Evolutionary conservation across 2,113 vertebrate species (phyloP), one percentile per base, ranked within the genome.

Genomic region (Notarius quadriscutis): DNA sequence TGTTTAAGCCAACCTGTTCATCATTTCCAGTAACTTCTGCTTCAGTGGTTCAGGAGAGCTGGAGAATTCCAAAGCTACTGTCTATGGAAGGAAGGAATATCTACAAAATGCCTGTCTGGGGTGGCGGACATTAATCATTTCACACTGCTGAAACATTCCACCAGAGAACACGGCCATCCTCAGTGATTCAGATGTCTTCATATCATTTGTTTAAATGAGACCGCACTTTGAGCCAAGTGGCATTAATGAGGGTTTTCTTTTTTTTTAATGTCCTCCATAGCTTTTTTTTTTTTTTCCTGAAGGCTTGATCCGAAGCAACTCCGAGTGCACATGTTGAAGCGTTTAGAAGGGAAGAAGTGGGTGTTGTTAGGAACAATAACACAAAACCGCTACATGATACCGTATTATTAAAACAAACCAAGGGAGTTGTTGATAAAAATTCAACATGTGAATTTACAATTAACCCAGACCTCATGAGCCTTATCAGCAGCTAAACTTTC

Each of bases 241-340:
- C 91, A 81, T 94, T 93, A 93, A 92, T 77, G 74, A 77, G 48
- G 20, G 7, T 27, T 27, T 18, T 58, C 18, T 58, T 58, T 74
- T 58, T 74, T 50, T 50, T 20, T 75, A 20, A 75, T 25, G 20
- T 75, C 12, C 74, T 48, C 18, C 30, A 4, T 18, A 34, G 69
- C 7, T 71, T 15, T 34, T 20, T 41, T 1, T 41, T 72, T 75
- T 75, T 12, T 22, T 50, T 72, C 8, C 20, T 11, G 27, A 71
- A 41, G 15, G 27, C 30, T 41, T 20, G 34, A 72, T 18, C 74
- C 48, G 1, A n/a, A 51, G 41, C 74, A 91, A 91, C 91, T 95
- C 92, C 91, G 90, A 86, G 91, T 91, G 92, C 92, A 91, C 90
- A 93, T 91, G 92, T 93, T 87, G 90, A 92, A 93, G 63, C 91